A percentile compares a stretch with the other conserved stretches of the same genome.
Evolutionary conservation across 2,113 vertebrate species (phyloP).

Genomic region (Dromiciops gliroides): DNA sequence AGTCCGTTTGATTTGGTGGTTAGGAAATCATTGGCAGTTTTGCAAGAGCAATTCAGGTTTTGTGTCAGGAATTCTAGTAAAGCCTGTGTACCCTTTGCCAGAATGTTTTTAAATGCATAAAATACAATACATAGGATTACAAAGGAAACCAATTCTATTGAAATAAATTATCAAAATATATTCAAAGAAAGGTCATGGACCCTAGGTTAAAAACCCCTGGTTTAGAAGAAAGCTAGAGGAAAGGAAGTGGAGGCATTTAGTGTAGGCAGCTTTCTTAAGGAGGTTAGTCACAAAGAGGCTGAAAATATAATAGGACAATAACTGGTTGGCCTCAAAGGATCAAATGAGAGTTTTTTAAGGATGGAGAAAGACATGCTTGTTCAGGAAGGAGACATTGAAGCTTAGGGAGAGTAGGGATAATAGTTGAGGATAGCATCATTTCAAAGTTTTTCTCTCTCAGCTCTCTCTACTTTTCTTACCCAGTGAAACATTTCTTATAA

Average conservation of each 20-base stretch:
- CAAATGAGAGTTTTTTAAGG: neutral
- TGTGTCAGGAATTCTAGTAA: neutral
- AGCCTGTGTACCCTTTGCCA: neutral
- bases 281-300: neutral
- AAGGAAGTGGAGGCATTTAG: neutral
- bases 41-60: neutral
- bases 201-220: too few relatives aligned
- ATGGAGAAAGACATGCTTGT: neutral
- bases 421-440: neutral
- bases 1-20: neutral
- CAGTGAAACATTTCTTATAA: neutral
- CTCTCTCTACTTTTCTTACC: neutral
- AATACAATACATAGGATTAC: neutral
- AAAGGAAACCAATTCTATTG: neutral
- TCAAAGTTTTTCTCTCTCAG: neutral
- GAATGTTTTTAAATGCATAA: neutral
- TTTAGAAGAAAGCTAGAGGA: too few relatives aligned
- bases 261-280: neutral
- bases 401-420: neutral
- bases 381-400: neutral
- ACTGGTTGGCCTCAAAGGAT: too few relatives aligned
- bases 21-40: neutral
- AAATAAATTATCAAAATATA: neutral
- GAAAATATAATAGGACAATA: neutral
- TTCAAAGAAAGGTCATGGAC: too few relatives aligned